Evolutionary conservation across 2,797 vertebrate genomes (phyloP).

Genomic region (Lutra lutra): DNA sequence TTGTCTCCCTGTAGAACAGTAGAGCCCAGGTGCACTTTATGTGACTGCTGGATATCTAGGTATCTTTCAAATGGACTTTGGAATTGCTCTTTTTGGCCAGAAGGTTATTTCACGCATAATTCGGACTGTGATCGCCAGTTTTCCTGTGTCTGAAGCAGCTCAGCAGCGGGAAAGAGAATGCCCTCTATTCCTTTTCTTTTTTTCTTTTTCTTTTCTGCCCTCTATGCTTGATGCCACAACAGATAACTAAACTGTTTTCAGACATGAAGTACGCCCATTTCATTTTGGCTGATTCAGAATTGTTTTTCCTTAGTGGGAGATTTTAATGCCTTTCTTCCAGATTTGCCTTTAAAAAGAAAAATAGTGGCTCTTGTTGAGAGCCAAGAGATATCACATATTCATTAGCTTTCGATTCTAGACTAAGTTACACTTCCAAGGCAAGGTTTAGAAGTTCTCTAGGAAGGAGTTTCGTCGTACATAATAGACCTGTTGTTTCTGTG

Average conservation of each 20-base stretch:
- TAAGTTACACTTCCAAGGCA: not conserved
- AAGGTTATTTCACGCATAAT: not conserved
- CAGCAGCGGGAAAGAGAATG: not conserved
- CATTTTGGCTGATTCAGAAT: not conserved
- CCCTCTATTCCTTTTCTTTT: too few species aligned
- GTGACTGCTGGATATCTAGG: accelerated
- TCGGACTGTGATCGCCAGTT: too few species aligned
- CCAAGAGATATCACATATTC: not conserved
- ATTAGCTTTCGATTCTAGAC: not conserved
- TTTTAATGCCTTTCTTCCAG: not conserved
- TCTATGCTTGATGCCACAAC: not conserved
- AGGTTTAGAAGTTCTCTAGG: not conserved
- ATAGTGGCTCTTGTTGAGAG: not conserved
- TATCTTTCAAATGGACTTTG: not conserved
- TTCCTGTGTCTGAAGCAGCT: not conserved
- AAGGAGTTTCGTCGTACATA: not conserved
- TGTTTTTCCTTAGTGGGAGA: not conserved
- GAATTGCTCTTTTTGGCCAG: not conserved
- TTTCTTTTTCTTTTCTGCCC: too few species aligned
- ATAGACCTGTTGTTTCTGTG: not conserved
- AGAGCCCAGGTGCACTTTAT: accelerated
- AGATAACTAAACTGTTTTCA: not conserved
- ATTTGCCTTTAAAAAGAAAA: not conserved
- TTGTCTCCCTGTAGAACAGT: not conserved
- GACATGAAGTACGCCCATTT: not conserved